A percentile compares a stretch with the other conserved stretches of the same genome.
Evolutionary conservation across 2,888 invertebrate genomes (phyloP).

Genomic region (Nymphalis polychloros): DNA sequence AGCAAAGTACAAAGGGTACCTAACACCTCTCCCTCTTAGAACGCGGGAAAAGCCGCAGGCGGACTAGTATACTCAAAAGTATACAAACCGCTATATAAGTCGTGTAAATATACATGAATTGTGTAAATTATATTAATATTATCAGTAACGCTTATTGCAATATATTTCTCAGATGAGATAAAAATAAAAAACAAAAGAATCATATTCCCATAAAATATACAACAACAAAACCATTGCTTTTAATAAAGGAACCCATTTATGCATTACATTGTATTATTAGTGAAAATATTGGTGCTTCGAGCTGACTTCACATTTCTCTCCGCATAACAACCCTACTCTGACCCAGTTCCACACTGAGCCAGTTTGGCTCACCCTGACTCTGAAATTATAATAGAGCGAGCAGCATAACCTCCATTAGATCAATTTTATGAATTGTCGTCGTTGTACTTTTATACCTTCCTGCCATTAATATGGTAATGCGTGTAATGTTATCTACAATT

Average conservation of each 20-base stretch:
- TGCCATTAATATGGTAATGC: slow-evolving; percentile 7
- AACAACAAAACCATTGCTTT: neutral
- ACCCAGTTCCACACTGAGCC: slow-evolving; percentile 42
- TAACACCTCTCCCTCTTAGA: too few relatives aligned
- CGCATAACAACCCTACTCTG: slow-evolving; percentile 38
- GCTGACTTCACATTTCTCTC: slow-evolving; percentile 1
- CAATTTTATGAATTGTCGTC: slow-evolving; percentile 38
- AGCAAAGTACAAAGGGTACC: too few relatives aligned
- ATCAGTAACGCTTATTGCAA: too few relatives aligned
- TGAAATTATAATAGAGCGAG: slow-evolving; percentile 47
- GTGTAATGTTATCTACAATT: neutral
- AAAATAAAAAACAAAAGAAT: too few relatives aligned
- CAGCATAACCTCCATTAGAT: slow-evolving; percentile 43
- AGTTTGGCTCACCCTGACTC: slow-evolving; percentile 45
- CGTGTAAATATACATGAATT: too few relatives aligned
- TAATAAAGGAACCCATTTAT: neutral
- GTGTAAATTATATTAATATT: too few relatives aligned
- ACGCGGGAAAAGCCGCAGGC: too few relatives aligned
- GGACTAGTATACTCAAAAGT: too few relatives aligned
- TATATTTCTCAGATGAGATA: too few relatives aligned
- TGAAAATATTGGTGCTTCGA: neutral
- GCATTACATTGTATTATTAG: neutral
- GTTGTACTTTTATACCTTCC: slow-evolving; percentile 21
- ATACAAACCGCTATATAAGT: too few relatives aligned
- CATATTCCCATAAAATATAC: neutral